phyloP scores from a whole-genome alignment of 2,113 vertebrate genomes.

The Polypterus bichir region DNA sequence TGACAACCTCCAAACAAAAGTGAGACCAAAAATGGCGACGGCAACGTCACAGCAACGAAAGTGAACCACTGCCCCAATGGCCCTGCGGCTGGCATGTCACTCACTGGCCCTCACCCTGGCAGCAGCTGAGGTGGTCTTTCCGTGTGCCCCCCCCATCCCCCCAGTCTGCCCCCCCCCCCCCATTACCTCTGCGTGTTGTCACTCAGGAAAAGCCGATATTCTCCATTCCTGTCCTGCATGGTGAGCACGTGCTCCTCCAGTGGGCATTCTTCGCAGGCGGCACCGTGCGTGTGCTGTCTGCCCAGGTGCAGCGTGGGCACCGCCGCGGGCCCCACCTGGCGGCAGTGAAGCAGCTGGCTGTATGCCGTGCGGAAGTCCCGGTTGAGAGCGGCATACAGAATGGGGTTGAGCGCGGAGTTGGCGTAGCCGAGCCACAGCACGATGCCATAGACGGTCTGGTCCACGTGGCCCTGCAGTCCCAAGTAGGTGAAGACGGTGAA shows the following conservation, averaged over 20 bases:
- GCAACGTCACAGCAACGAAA: too few species aligned
- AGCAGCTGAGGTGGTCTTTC: too few species aligned
- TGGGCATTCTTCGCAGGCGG: conserved; percentile 8
- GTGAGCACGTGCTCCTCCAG: conserved; percentile 15
- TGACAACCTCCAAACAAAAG: too few species aligned
- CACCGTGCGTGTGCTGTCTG: conserved; percentile 17
- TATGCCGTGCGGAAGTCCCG: conserved; percentile 77
- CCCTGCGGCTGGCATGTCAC: too few species aligned
- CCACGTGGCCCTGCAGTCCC: conserved; percentile 57
- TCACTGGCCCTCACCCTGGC: too few species aligned
- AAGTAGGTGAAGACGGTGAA: conserved; percentile 70
- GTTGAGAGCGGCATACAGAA: conserved; percentile 78
- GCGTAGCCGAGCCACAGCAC: conserved; percentile 78
- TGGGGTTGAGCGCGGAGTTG: conserved; percentile 86
- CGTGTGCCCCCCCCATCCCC: accelerated
- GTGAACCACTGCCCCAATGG: too few species aligned
- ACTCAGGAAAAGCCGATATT: background rate
- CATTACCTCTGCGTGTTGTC: too few species aligned
- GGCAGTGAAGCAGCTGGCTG: conserved; percentile 59
- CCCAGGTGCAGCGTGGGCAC: conserved; percentile 19
- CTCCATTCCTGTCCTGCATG: conserved; percentile 14
- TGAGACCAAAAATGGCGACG: too few species aligned
- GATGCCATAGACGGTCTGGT: conserved; percentile 32
- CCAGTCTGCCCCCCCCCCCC: too few species aligned
- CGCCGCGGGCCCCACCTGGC: conserved; percentile 8